These are phyloP conservation scores for Patella pellucida DNA, from an alignment of 2,888 invertebrate species.

Conservation along the genomic window DNA sequence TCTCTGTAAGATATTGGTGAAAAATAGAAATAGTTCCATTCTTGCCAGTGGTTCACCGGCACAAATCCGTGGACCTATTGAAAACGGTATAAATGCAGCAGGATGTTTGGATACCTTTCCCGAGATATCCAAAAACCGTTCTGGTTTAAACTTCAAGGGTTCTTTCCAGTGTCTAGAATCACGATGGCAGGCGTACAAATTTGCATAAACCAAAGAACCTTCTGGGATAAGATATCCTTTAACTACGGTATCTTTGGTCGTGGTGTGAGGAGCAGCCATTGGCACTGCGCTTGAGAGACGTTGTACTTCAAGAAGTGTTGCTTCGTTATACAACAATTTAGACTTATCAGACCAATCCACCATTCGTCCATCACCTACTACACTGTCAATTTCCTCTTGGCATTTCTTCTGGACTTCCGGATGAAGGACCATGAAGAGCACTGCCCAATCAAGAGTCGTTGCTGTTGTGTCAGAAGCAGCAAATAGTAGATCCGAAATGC, in stretches of 20 bases:
- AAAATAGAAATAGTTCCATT: constrained; percentile 2
- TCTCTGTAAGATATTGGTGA: neutral
- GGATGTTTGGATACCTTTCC: neutral
- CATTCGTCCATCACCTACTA: neutral
- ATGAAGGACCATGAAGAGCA: neutral
- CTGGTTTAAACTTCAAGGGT: neutral
- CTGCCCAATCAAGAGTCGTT: neutral
- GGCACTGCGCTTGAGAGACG: neutral
- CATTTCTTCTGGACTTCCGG: neutral
- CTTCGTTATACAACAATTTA: neutral
- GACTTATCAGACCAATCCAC: neutral
- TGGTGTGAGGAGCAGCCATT: neutral
- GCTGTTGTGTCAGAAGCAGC: neutral
- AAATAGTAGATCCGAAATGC: neutral
- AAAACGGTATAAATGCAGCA: neutral
- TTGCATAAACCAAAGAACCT: neutral
- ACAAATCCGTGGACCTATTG: neutral
- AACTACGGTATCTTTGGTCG: neutral
- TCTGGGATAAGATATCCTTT: neutral
- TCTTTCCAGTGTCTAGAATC: neutral
- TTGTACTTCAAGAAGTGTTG: neutral
- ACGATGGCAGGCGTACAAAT: neutral
- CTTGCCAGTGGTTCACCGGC: neutral
- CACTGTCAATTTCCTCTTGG: neutral
- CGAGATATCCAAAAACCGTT: neutral